Base-by-base conservation (phyloP, 2,888 invertebrate genomes). In the Syrista parreyssii region DNA sequence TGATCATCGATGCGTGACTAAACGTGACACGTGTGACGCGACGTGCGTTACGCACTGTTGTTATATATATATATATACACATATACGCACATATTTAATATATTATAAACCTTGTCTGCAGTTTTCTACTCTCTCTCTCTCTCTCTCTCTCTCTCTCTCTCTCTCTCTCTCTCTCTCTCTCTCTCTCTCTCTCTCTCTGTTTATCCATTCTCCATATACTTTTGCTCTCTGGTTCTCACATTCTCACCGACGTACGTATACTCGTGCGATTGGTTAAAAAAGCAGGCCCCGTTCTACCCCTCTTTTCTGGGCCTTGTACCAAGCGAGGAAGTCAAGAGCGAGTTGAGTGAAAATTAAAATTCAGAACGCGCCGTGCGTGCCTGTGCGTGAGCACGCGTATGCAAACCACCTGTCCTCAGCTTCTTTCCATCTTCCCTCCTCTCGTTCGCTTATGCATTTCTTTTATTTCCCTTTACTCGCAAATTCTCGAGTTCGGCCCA, bases 341-440 rank as follows among this genome's bases (percentile, higher is more conserved):
- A 55, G 79, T 80, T 79, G 84, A 88, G 86, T 84, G 84, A 86
- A 88, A 88, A 88, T 89, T 88, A 86, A 88, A 86, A 89, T 89
- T 88, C 89, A 88, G 82, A 78, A 79, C 79, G 86, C 88, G 87
- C 86, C 36, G 34, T 77, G 36, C 69, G 72, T 78, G 75, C 68
- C 68, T 30, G 75, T 73, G 68, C 75, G 74, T 75, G 76, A 33
- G 68, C 77, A 82, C 75, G 80, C 81, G 80, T 82, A 83, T 88
- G 88, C 88, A 89, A 86, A 88, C 87, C 87, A 88, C 88, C 86
- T 87, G 87, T 88, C 86, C 81, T 80, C 83, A 68, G 74, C 75
- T 34, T 36, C 12, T 74, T 33, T 74, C n/a, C 35, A 30, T 35
- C 35, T 33, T 33, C 74, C 9, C 71, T 71, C 71, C 71, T 68